phyloP scores from a whole-genome alignment of 2,113 vertebrate genomes.

The Carlito syrichta region DNA sequence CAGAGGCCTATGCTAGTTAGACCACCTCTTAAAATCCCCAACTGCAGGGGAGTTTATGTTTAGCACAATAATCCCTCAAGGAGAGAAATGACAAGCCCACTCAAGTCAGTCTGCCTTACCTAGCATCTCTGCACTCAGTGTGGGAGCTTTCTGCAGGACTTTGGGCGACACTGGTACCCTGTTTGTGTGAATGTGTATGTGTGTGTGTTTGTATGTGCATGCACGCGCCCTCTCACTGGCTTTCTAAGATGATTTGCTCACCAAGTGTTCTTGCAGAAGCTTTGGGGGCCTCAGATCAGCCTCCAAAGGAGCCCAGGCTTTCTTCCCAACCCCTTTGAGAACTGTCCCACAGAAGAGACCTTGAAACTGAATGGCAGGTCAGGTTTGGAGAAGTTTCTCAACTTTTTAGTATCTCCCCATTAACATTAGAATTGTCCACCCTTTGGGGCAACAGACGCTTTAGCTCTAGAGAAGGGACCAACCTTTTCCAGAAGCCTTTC shows the following conservation, averaged over 20 bases:
- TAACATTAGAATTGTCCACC: not conserved
- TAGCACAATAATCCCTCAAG: not conserved
- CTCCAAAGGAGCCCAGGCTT: not conserved
- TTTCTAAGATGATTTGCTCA: not conserved
- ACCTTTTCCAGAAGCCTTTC: not conserved
- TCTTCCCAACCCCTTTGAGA: not conserved
- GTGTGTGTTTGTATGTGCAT: too few relatives aligned
- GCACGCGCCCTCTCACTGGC: not conserved
- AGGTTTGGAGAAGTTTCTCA: not conserved
- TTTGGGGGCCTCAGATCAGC: not conserved
- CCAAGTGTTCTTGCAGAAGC: not conserved
- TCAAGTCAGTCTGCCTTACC: not conserved
- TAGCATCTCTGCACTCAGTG: not conserved
- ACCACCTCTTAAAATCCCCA: not conserved
- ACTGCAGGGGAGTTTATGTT: not conserved
- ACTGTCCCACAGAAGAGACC: not conserved
- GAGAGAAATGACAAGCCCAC: not conserved
- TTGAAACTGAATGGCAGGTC: not conserved
- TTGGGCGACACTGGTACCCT: not conserved
- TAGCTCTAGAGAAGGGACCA: not conserved
- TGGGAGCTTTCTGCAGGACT: not conserved
- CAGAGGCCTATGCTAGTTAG: not conserved
- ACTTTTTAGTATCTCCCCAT: not conserved
- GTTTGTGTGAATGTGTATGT: not conserved
- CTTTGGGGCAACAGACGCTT: not conserved